These are phyloP conservation scores for Tanypteryx hageni DNA, from an alignment of 2,888 invertebrate genomes.

Conservation along the genomic window DNA sequence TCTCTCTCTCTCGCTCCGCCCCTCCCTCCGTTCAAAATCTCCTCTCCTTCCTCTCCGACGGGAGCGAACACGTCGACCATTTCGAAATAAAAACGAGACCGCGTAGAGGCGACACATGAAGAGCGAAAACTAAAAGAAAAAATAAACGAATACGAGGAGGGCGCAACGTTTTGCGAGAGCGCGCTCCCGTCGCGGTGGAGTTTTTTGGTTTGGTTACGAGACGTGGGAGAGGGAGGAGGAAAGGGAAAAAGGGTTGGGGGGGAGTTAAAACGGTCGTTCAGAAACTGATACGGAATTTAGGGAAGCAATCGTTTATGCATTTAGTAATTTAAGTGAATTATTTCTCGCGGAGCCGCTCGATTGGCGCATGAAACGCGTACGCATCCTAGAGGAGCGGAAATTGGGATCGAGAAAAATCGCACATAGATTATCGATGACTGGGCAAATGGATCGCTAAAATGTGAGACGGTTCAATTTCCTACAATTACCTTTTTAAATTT, in stretches of 20 bases:
- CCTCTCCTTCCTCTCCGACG: background rate
- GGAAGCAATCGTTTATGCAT: slow-evolving; percentile 26
- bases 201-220: slow-evolving; percentile 2
- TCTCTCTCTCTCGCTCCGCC: background rate
- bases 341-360: background rate
- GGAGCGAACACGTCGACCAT: slow-evolving; percentile 23
- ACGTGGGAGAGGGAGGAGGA: background rate
- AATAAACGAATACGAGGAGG: background rate
- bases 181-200: slow-evolving; percentile 4
- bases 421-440: too few relatives aligned
- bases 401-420: too few relatives aligned
- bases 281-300: slow-evolving; percentile 37
- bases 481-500: too few relatives aligned
- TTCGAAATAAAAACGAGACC: slow-evolving; percentile 40
- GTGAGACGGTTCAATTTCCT: too few relatives aligned
- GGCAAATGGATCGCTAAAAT: too few relatives aligned
- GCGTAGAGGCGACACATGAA: slow-evolving; percentile 45
- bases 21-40: background rate
- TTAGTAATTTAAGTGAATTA: slow-evolving; percentile 22
- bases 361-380: background rate
- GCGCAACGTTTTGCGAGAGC: slow-evolving; percentile 38
- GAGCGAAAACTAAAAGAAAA: background rate
- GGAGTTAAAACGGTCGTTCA: slow-evolving; percentile 18
- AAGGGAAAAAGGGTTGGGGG: background rate
- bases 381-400: too few relatives aligned